phyloP scores from a whole-genome alignment of 2,113 vertebrate genomes.

The Bos taurus region ARS-UCD2.0 NC_037340.1:66446501-66447000 shows the following conservation, averaged over 20 bases:
- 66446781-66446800: background rate
- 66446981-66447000: background rate
- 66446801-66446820: background rate
- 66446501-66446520: background rate
- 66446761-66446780: constrained; percentile 12
- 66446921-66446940: background rate
- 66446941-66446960: background rate
- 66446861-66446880: background rate
- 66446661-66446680: background rate
- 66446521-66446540: background rate
- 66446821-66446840: constrained; percentile 28
- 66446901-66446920: background rate
- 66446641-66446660: background rate
- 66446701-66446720: background rate
- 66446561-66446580: background rate
- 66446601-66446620: background rate
- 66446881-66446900: constrained; percentile 8
- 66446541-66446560: background rate
- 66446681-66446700: background rate
- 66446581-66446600: background rate
- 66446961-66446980: background rate
- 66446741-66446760: background rate
- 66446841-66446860: background rate
- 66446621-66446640: background rate
- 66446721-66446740: background rate